Evolutionary conservation across 2,888 invertebrate genomes (phyloP).

Genomic region (Dichetophora obliterata): DNA sequence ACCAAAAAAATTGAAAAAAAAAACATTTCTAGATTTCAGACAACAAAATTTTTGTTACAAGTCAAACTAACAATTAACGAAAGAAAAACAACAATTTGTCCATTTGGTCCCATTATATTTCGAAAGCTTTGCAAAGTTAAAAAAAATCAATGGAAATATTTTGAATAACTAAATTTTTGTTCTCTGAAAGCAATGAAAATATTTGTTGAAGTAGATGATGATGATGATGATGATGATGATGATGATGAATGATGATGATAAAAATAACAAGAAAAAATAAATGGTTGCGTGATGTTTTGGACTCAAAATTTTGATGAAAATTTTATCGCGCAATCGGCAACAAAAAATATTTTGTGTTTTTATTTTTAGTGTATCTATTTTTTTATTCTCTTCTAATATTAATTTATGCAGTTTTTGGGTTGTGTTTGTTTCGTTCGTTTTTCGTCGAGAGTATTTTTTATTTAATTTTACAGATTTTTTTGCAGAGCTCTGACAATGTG

Average conservation of each 20-base stretch:
- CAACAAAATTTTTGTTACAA: slow-evolving; percentile 34
- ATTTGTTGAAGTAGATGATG: neutral
- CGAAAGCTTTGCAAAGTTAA: neutral
- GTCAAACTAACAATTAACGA: neutral
- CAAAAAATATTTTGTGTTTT: slow-evolving; percentile 57
- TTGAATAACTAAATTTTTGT: slow-evolving; percentile 5
- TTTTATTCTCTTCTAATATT: slow-evolving; percentile 9
- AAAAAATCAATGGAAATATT: neutral
- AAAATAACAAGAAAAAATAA: slow-evolving; percentile 30
- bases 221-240: neutral
- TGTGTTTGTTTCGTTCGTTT: neutral
- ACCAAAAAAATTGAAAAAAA: slow-evolving; percentile 39
- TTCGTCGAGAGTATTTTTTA: too few relatives aligned
- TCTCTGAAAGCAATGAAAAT: neutral
- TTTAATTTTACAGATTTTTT: too few relatives aligned
- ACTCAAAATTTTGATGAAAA: slow-evolving; percentile 54
- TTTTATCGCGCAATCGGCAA: slow-evolving; percentile 57
- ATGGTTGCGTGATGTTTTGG: slow-evolving; percentile 50
- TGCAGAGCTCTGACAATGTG: too few relatives aligned
- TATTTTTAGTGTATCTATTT: slow-evolving; percentile 49
- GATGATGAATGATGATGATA: neutral
- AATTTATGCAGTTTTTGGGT: neutral
- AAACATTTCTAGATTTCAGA: slow-evolving; percentile 33
- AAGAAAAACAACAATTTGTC: neutral
- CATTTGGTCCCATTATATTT: neutral